Conservation (phyloP, 2,797 vertebrate species). For the Alauda arvensis region DNA sequence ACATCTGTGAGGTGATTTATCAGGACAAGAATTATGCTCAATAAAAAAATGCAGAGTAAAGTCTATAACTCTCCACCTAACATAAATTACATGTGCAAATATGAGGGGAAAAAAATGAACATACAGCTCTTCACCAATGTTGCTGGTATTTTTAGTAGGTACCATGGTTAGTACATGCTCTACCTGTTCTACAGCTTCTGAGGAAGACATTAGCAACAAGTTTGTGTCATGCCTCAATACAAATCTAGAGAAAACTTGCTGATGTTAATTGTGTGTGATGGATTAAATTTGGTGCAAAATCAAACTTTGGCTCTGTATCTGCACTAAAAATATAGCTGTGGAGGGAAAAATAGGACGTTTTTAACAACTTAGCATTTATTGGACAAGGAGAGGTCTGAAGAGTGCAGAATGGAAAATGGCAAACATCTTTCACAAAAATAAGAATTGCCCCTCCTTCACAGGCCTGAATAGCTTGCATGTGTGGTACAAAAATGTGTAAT, state of each 20-base stretch:
- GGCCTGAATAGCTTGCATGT: slow-evolving; percentile 38
- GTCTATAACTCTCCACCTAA: neutral
- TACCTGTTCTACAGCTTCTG: neutral
- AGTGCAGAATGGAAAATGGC: slow-evolving; percentile 40
- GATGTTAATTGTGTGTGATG: neutral
- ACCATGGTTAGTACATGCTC: neutral
- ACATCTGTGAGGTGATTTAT: neutral
- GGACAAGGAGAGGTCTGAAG: slow-evolving; percentile 14
- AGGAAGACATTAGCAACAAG: neutral
- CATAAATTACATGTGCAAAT: neutral
- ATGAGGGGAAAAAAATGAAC: neutral
- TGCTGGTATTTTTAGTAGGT: neutral
- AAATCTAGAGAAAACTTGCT: neutral
- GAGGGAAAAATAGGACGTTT: slow-evolving; percentile 10
- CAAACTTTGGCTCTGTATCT: slow-evolving; percentile 8
- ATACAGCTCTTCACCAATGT: neutral
- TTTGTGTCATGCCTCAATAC: neutral
- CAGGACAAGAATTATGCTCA: neutral
- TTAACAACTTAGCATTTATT: slow-evolving; percentile 32
- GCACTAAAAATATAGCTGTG: slow-evolving; percentile 24
- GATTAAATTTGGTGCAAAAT: slow-evolving; percentile 41
- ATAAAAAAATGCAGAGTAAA: neutral
- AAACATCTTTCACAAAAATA: slow-evolving; percentile 46
- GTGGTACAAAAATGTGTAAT: slow-evolving; percentile 58
- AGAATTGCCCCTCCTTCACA: slow-evolving; percentile 12